Evolutionary conservation across 2,888 invertebrate genomes (phyloP), one percentile per base, ranked within the genome.

Genomic region (Caenorhabditis drosophilae): DNA sequence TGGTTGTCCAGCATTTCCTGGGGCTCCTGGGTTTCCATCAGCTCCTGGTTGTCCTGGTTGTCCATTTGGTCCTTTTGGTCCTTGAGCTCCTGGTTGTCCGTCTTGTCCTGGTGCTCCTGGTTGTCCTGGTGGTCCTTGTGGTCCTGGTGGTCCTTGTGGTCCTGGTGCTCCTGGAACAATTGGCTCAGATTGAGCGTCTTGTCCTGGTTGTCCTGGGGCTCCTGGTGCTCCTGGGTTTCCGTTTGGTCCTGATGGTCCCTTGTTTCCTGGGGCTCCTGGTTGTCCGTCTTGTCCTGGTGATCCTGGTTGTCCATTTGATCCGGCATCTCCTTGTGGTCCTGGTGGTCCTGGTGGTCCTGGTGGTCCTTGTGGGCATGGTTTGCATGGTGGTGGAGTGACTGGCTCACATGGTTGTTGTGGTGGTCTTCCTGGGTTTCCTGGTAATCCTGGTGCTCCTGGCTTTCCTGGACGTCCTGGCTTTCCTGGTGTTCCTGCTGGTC

Each of bases 401-500:
- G 78, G 77, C 63, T 78, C 78, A 57, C 78, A 78, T 45, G 77
- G 72, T 52, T 66, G 63, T 62, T 61, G 63, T 46, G 66, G 70
- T 45, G 70, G 73, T 38, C 67, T 56, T 56, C 73, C 71, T 45
- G 70, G 69, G 61, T 72, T 70, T 66, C 76, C 67, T 59, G 76
- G 62, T 51, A 67, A 68, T 66, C 76, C 77, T 56, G 74, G 66
- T 16, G 72, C 67, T 57, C 70, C 73, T 38, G 76, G 76, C 53
- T 67, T 63, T 60, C 67, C 63, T 48, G 70, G 59, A 6, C 72
- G 51, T 63, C 72, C 72, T 46, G 72, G 67, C 50, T 67, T 72
- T 67, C 72, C 72, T 35, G 72, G 69, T 46, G 62, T 62, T 58
- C 73, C 73, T 38, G 63, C 66, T 41, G 73, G 66, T 55, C 72